Evolutionary conservation across 1,140 invertebrate genomes (phyloP), one percentile per base, ranked within the genome.

Genomic region (Diuraphis noxia): DNA sequence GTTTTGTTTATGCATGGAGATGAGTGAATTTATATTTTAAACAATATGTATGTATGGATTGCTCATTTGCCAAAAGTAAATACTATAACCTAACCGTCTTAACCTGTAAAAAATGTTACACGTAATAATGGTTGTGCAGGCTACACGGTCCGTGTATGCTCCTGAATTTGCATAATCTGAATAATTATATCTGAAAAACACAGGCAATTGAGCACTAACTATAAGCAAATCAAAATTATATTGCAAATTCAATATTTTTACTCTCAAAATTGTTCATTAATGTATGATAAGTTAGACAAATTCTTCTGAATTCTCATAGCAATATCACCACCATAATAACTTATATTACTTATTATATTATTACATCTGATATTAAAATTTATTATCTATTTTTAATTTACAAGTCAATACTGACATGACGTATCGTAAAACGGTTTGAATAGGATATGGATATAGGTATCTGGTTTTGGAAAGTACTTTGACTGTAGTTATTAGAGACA

Each of bases 31-130:
- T 72, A 72, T 72, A 5, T 72, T 72, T n/a, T 72, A n/a, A 72
- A 72, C 34, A 72, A n/a, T n/a, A 72, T 72, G 13, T 72, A 17
- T 6, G 30, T 72, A 72, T 63, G 30, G 56, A 72, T 72, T n/a
- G 56, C n/a, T 72, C 56, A 72, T 72, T 72, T 72, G 56, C 56
- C 56, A 72, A 72, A 72, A 72, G 56, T n/a, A n/a, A 72, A n/a
- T 5, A 13, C 5, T n/a, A n/a, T n/a, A n/a, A n/a, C n/a, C n/a
- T n/a, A 72, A n/a, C 56, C 30, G n/a, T n/a, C n/a, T n/a, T 72
- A 72, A 49, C 46, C 46, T 49, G 46, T 49, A 49, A 49, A 49
- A 49, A 49, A 49, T 6, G 21, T 49, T 21, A 49, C 19, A 23
- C n/a, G 10, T 63, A n/a, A 17, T n/a, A 63, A n/a, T 63, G n/a